Base-by-base conservation (phyloP, 2,888 invertebrate species). In the Glaucopsyche alexis region DNA sequence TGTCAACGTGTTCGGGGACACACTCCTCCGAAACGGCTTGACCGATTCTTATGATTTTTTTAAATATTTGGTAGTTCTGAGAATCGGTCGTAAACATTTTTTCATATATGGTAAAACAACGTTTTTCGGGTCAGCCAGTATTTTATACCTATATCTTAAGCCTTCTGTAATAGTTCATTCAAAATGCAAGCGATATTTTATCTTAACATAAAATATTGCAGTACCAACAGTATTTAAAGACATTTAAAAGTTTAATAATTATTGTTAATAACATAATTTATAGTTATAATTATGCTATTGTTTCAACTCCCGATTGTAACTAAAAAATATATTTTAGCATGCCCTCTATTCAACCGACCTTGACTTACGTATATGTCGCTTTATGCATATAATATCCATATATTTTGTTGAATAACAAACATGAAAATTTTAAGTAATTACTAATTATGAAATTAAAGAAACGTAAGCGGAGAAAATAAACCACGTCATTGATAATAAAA, bases 301-400 rank as follows among this genome's bases (percentile, higher is more conserved):
- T 60, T 60, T 13, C 60, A 60, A 29, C 60, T 38, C 1, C 60
- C 60, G 7, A 60, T 60, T 60, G 29, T 13, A 60, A 60, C 29
- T 60, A 38, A 60, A 38, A 38, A 14, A 29, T 60, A 60, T 19
- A 55, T 16, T 55, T 1, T 29, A 13, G 19, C 55, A 55, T 19
- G 60, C 60, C 60, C 60, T 60, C 60, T 60, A 38, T 5, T 60
- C 60, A 29, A 38, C 60, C 60, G 60, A 60, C 60, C 29, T 60
- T 38, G 13, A 29, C 29, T 29, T 60, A 38, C 29, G 60, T 29
- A 29, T 55, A 19, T 55, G 5, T 60, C 60, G 11, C 47, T 47
- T 13, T 60, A 60, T 38, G 29, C 14, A 38, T 13, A 29, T 11
- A 60, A 29, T 6, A 3, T 9, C 60, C 60, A 60, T 13, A 60